Conservation (phyloP, 2,797 vertebrate species). For the Neomorphus geoffroyi region DNA sequence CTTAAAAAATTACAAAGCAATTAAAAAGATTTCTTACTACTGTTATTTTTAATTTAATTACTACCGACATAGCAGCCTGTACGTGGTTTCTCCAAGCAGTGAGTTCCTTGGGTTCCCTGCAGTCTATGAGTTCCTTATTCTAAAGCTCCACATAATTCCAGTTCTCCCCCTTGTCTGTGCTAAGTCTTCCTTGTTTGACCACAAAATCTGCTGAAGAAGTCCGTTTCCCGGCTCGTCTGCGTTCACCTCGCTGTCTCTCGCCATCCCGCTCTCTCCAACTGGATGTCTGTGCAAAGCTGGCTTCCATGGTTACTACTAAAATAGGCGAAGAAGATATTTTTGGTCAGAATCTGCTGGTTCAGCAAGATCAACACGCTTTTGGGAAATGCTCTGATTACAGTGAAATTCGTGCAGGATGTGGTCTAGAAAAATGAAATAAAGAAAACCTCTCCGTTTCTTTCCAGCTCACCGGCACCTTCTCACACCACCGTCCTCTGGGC, state of each 20-base stretch:
- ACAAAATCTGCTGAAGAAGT: background rate
- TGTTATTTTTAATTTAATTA: background rate
- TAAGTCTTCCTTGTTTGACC: background rate
- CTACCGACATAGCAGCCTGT: background rate
- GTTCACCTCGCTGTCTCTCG: constrained; percentile 24
- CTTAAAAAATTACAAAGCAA: background rate
- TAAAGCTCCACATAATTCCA: background rate
- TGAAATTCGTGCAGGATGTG: background rate
- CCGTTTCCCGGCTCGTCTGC: background rate
- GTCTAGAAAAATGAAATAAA: background rate
- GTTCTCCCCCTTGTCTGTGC: background rate
- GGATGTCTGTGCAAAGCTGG: constrained; percentile 8
- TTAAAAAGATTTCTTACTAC: background rate
- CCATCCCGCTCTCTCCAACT: background rate
- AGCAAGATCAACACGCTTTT: constrained; percentile 53
- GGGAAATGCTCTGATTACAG: constrained; percentile 35
- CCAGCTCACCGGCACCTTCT: background rate
- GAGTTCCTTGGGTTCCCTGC: background rate
- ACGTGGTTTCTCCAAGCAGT: background rate
- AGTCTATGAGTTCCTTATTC: background rate
- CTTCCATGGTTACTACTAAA: constrained; percentile 69
- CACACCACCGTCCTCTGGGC: background rate
- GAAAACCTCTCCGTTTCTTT: background rate
- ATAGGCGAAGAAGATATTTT: constrained; percentile 64
- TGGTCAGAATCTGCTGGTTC: constrained; percentile 61